These are phyloP conservation scores for Ctenoplectra terminalis DNA, from an alignment of 1,140 invertebrate species.

Conservation along the genomic window DNA sequence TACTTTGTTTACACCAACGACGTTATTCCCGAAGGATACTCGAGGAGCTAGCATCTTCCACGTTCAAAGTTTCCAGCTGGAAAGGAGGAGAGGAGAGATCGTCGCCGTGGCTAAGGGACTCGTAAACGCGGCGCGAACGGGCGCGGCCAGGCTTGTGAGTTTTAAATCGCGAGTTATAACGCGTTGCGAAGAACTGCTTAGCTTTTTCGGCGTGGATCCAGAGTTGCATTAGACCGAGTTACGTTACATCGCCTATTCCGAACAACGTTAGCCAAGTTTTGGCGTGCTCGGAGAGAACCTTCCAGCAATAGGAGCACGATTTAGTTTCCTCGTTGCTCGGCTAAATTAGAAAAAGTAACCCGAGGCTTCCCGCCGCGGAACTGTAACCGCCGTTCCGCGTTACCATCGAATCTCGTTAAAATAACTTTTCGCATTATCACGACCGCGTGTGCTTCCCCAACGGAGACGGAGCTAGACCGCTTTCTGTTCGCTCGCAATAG, in stretches of 20 bases:
- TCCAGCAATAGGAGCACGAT: conserved; percentile 22
- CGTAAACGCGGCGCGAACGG: conserved; percentile 58
- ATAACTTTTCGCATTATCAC: conserved; percentile 48
- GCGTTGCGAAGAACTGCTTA: conserved; percentile 41
- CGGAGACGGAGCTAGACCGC: neutral
- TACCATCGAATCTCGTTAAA: conserved; percentile 47
- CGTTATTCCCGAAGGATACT: conserved; percentile 62
- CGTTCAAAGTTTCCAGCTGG: conserved; percentile 54
- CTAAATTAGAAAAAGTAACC: conserved; percentile 59
- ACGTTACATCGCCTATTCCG: neutral
- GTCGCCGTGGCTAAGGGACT: conserved; percentile 12
- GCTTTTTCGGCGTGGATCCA: conserved; percentile 27
- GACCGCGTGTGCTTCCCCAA: neutral
- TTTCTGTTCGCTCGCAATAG: neutral
- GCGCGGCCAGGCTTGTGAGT: conserved; percentile 55
- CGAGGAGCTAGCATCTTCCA: conserved; percentile 44
- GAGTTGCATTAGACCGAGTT: conserved; percentile 28
- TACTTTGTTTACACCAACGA: conserved; percentile 66
- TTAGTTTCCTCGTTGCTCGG: conserved; percentile 28
- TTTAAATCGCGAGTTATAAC: conserved; percentile 73
- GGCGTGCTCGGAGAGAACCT: neutral
- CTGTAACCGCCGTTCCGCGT: conserved; percentile 14
- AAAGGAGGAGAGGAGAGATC: neutral
- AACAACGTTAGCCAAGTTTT: conserved; percentile 40
- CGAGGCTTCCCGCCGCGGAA: neutral